Conservation (phyloP, 2,113 vertebrate genomes). For the Chloropsis cyanopogon region DNA sequence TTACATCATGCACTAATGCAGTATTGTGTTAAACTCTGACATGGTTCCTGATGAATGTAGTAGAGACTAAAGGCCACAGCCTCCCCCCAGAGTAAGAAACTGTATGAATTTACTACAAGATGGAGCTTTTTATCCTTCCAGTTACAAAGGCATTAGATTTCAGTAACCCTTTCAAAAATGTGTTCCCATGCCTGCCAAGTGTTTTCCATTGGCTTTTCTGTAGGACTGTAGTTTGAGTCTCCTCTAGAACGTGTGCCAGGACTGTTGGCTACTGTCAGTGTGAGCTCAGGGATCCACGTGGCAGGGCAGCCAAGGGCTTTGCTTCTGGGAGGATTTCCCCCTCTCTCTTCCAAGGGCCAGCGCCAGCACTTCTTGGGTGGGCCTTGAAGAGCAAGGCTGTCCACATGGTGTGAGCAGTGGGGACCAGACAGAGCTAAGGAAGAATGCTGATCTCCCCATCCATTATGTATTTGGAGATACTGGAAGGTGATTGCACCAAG, state of each 20-base stretch:
- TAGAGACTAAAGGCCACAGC: not conserved
- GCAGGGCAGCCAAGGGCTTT: not conserved
- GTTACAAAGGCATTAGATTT: not conserved
- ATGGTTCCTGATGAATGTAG: not conserved
- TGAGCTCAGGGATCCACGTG: not conserved
- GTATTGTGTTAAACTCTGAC: not conserved
- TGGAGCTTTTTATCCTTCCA: not conserved
- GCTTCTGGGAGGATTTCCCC: not conserved
- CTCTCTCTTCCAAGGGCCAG: not conserved
- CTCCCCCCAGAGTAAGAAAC: not conserved
- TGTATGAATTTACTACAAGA: not conserved
- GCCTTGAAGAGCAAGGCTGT: not conserved
- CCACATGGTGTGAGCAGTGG: accelerated
- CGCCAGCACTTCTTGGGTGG: not conserved
- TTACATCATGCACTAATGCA: not conserved
- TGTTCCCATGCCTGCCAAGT: accelerated
- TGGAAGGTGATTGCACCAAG: not conserved
- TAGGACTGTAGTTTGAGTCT: not conserved
- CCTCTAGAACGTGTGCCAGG: not conserved
- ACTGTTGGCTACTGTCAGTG: not conserved
- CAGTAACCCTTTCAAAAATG: not conserved
- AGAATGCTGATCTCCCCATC: accelerated
- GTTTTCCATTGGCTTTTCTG: not conserved
- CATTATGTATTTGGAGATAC: accelerated
- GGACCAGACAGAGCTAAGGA: not conserved